Base-by-base conservation (phyloP, 2,797 vertebrate genomes). In the Melanotaenia boesemani region DNA sequence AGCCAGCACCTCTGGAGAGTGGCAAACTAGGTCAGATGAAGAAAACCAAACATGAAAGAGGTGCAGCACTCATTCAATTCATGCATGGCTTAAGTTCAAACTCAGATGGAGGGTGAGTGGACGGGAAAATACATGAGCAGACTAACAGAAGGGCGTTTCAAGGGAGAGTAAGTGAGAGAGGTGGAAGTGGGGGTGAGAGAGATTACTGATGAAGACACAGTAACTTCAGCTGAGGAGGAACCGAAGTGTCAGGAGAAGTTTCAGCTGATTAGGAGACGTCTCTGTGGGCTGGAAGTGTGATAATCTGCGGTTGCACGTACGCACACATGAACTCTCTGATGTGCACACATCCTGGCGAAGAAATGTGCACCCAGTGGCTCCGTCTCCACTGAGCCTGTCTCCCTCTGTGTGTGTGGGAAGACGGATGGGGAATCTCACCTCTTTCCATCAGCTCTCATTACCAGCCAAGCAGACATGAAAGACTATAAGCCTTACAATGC, bases 371-470 rank as follows among this genome's bases (percentile, higher is more conserved):
- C 86, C 80, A 64, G 72, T 85, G 82, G 72, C 77, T 88, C 81
- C 44, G 79, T 82, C 70, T 85, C 70, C 32, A 12, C 65, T 18
- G 76, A 81, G 58, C 67, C 55, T 44, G 72, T 80, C 82, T 86
- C 66, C 74, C 74, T 70, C 72, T 55, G 70, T 57, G 83, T 65
- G 75, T 74, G 80, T 77, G 80, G 80, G 87, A 80, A 76, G 84
- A 83, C 74, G 64, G 86, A 78, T 76, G 78, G 66, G 80, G 87
- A 76, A 58, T 82, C 85, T 88, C 87, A 85, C 86, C 88, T 88
- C 89, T 76, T 89, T 88, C 90, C 66, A 89, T 92, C 90, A 91
- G 74, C 76, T 89, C 90, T 91, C 86, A 90, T 93, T 91, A 91
- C 73, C 86, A 87, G 80, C 69, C 30, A n/a, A 85, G 85, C 83